Conservation (phyloP, 2,888 invertebrate genomes). For the Amiota mariae region DNA sequence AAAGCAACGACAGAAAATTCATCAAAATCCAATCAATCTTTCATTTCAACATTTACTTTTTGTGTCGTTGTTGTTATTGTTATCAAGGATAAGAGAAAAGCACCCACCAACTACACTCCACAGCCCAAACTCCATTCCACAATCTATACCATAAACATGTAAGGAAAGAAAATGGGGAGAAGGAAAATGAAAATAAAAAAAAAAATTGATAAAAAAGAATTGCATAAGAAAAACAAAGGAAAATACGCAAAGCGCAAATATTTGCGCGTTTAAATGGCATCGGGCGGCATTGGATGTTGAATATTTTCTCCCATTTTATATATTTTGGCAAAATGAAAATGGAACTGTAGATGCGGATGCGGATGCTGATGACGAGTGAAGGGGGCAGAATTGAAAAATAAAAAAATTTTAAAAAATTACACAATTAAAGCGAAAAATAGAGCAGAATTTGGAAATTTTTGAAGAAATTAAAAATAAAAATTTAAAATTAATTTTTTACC, state of each 20-base stretch:
- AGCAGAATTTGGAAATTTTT: too few species aligned
- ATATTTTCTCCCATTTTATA: too few species aligned
- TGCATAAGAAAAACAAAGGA: constrained; percentile 2
- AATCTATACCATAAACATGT: background rate
- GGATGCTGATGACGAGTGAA: too few species aligned
- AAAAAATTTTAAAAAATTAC: too few species aligned
- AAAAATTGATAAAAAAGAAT: background rate
- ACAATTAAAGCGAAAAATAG: too few species aligned
- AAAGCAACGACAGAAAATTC: constrained; percentile 25
- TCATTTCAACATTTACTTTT: constrained; percentile 15
- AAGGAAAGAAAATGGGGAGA: background rate
- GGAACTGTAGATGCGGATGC: too few species aligned
- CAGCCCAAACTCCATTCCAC: background rate
- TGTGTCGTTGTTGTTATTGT: constrained; percentile 14
- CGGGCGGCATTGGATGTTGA: background rate
- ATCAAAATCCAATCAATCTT: constrained; percentile 20
- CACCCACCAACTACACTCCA: too few species aligned
- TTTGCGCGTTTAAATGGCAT: constrained; percentile 52
- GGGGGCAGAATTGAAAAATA: too few species aligned
- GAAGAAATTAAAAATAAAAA: too few species aligned
- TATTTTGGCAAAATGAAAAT: too few species aligned
- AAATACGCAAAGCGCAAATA: constrained; percentile 55
- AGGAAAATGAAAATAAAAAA: background rate
- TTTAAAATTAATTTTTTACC: too few species aligned
- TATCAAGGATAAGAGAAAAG: background rate